A percentile compares a stretch with the other conserved stretches of the same genome.
Evolutionary conservation across 2,113 vertebrate species (phyloP).

Genomic region (human): GRCh38 chr1:181492001-181492500

Average conservation of each 20-base stretch:
- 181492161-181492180: constrained; percentile 38
- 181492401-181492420: not conserved
- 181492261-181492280: not conserved
- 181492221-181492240: not conserved
- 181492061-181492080: not conserved
- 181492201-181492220: not conserved
- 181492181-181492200: constrained; percentile 29
- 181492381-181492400: not conserved
- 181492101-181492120: not conserved
- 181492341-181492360: not conserved
- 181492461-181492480: not conserved
- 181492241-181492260: not conserved
- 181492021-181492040: not conserved
- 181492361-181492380: not conserved
- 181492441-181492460: not conserved
- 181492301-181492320: not conserved
- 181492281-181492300: not conserved
- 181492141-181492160: not conserved
- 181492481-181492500: not conserved
- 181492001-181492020: not conserved
- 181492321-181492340: not conserved
- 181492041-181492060: not conserved
- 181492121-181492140: not conserved
- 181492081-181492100: not conserved
- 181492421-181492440: not conserved